Percentiles rank a stretch among this genome's conserved stretches.
These are phyloP conservation scores for Pomacea canaliculata DNA, from an alignment of 2,888 invertebrate genomes.

Conservation along the genomic window DNA sequence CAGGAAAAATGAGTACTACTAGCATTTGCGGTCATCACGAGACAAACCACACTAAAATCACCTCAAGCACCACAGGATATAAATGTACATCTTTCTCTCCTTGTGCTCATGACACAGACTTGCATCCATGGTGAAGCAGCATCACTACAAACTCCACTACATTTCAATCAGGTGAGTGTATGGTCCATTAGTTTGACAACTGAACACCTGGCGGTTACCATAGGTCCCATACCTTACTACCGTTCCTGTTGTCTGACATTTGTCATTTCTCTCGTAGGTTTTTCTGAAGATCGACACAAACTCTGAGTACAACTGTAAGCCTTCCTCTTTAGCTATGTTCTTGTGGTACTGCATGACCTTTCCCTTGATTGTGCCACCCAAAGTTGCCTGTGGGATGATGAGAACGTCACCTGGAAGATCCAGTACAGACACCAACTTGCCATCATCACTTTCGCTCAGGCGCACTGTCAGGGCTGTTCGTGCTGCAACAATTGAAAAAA, in stretches of 20 bases:
- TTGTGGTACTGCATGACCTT: constrained; percentile 70
- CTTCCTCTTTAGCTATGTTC: constrained; percentile 68
- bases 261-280: constrained; percentile 36
- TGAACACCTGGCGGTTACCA: constrained; percentile 70
- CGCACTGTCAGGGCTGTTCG: constrained; percentile 57
- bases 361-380: constrained; percentile 70
- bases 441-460: constrained; percentile 59
- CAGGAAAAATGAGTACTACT: too few relatives aligned
- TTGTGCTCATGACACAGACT: too few relatives aligned
- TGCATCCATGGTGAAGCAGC: too few relatives aligned
- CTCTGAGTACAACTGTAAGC: constrained; percentile 63
- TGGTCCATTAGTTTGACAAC: constrained; percentile 69
- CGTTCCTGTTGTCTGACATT: constrained; percentile 42
- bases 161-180: constrained; percentile 67
- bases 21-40: too few relatives aligned
- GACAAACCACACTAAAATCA: too few relatives aligned
- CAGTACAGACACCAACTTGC: constrained; percentile 60
- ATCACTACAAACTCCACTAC: constrained; percentile 21
- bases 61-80: too few relatives aligned
- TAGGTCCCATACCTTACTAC: constrained; percentile 67
- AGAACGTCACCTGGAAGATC: constrained; percentile 70
- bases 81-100: too few relatives aligned
- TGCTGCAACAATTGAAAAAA: constrained; percentile 45
- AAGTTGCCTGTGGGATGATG: constrained; percentile 71
- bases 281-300: constrained; percentile 52